A percentile compares a stretch with the other conserved stretches of the same genome.
Conservation (phyloP, 2,797 vertebrate species). For the Sarcoramphus papa region DNA sequence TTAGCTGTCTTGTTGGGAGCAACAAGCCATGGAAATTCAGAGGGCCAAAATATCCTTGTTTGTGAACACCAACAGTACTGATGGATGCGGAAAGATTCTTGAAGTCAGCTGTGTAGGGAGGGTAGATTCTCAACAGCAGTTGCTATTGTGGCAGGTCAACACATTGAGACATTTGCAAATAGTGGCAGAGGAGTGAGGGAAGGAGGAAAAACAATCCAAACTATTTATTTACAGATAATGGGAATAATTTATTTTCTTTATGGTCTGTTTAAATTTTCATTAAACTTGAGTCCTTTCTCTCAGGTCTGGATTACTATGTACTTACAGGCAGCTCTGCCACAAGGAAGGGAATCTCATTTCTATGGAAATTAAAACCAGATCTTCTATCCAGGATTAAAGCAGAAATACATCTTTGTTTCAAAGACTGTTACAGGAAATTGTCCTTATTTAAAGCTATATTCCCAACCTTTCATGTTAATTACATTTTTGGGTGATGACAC, state of each 20-base stretch:
- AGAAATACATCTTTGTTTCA: constrained; percentile 28
- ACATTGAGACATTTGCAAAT: accelerated
- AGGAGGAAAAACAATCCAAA: not conserved
- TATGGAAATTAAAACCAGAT: constrained; percentile 46
- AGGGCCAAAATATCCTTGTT: not conserved
- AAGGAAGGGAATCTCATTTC: constrained; percentile 38
- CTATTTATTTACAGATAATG: constrained; percentile 2
- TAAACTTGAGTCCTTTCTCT: not conserved
- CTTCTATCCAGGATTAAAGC: constrained; percentile 4
- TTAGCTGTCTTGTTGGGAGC: not conserved
- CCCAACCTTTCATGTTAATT: constrained; percentile 8
- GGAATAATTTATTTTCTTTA: not conserved
- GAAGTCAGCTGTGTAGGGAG: not conserved
- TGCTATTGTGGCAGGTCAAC: not conserved
- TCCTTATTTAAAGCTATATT: not conserved
- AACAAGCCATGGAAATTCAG: not conserved
- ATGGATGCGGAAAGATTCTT: not conserved
- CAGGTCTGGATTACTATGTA: not conserved
- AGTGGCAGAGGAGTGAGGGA: not conserved
- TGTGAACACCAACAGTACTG: not conserved
- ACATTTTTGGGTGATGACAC: not conserved
- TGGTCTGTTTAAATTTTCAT: not conserved
- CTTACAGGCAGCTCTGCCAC: not conserved
- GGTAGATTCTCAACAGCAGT: not conserved
- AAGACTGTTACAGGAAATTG: not conserved